phyloP scores from a whole-genome alignment of 2,113 vertebrate species.

The Strix uralensis region DNA sequence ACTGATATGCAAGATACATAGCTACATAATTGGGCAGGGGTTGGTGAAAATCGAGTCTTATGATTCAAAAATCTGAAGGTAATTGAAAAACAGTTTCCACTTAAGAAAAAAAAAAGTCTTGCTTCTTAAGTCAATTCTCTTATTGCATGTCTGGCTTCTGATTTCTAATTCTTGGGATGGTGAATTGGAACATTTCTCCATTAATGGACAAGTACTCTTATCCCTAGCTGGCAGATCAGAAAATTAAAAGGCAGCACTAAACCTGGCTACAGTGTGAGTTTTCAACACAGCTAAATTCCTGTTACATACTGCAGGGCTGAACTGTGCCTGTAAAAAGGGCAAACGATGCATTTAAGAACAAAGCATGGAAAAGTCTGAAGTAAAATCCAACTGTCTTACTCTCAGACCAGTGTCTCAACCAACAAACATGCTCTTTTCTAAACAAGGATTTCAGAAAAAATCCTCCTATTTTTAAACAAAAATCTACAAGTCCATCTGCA shows the following conservation, averaged over 20 bases:
- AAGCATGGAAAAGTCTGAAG: not conserved
- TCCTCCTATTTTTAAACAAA: constrained; percentile 15
- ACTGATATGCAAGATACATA: not conserved
- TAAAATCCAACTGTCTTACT: not conserved
- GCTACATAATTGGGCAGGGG: not conserved
- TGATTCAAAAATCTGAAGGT: not conserved
- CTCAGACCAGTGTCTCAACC: not conserved
- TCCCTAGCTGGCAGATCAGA: not conserved
- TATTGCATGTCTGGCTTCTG: not conserved
- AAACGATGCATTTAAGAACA: not conserved
- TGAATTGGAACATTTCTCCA: constrained; percentile 23
- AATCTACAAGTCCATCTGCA: not conserved
- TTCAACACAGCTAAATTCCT: not conserved
- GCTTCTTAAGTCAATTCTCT: not conserved
- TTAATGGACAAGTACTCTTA: constrained; percentile 7
- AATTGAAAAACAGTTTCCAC: not conserved
- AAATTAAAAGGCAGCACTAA: constrained; percentile 32
- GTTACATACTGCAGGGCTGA: not conserved
- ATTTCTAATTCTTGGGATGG: constrained; percentile 19
- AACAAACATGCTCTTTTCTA: not conserved
- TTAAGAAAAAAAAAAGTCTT: not conserved
- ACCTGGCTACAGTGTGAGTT: not conserved
- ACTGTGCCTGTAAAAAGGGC: not conserved
- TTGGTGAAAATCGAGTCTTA: not conserved
- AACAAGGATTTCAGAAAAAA: not conserved